Evolutionary conservation across 2,113 vertebrate species (phyloP).

Genomic region (Mixornis gularis): DNA sequence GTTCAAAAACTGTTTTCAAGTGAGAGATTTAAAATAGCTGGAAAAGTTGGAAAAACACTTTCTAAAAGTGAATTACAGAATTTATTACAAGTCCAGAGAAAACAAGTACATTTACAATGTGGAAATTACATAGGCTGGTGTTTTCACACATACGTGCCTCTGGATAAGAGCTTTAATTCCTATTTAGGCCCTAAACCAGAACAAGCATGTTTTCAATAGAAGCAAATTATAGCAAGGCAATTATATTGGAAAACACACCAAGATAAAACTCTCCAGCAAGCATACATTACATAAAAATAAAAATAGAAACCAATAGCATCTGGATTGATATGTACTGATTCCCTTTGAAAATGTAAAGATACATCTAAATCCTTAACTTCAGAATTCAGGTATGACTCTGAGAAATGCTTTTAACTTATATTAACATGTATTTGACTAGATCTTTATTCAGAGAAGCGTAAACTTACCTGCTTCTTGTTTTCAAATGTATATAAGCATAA

Average conservation of each 20-base stretch:
- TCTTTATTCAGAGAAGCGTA: background rate
- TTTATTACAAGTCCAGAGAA: constrained; percentile 12
- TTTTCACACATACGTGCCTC: constrained; percentile 1
- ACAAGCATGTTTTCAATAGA: background rate
- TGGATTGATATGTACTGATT: background rate
- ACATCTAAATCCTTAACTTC: background rate
- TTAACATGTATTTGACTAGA: background rate
- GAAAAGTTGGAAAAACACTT: background rate
- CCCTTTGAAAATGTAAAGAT: background rate
- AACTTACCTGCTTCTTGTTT: background rate
- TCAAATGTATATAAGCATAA: background rate
- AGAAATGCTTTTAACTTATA: background rate
- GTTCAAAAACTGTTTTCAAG: background rate
- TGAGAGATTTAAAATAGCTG: background rate
- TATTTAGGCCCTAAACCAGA: background rate
- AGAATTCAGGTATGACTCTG: background rate
- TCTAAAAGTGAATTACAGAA: background rate
- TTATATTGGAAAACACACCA: background rate
- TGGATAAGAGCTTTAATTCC: background rate
- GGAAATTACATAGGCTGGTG: background rate
- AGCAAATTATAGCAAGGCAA: background rate
- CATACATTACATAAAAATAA: background rate
- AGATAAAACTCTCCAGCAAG: background rate
- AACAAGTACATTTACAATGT: constrained; percentile 14
- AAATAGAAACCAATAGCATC: background rate